Evolutionary conservation across 1,140 invertebrate genomes (phyloP).

Genomic region (Lepidurus couesii): DNA sequence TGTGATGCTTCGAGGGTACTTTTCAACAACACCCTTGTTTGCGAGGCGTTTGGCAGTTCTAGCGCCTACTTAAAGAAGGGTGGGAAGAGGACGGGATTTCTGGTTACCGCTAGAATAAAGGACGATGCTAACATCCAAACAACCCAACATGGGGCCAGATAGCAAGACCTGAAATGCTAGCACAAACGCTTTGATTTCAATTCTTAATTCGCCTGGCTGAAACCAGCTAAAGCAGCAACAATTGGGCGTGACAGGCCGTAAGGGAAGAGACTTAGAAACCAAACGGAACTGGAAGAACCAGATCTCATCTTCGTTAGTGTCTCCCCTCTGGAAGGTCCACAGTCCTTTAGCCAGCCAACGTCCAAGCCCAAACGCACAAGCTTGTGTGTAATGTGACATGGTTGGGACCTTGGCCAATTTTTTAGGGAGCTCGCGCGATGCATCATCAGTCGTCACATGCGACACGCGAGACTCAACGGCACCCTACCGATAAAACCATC

Average conservation of each 20-base stretch:
- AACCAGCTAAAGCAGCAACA: background rate
- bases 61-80: too few species aligned
- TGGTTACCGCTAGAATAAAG: background rate
- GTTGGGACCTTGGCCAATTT: background rate
- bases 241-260: background rate
- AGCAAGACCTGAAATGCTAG: background rate
- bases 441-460: background rate
- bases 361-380: too few species aligned
- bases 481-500: background rate
- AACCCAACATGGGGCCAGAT: background rate
- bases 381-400: background rate
- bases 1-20: too few species aligned
- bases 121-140: background rate
- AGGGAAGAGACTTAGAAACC: background rate
- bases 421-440: background rate
- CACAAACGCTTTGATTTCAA: background rate
- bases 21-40: too few species aligned
- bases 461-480: conserved; percentile 1
- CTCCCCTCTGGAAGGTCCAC: too few species aligned
- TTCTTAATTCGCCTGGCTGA: background rate
- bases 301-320: too few species aligned
- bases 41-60: too few species aligned
- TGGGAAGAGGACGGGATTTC: too few species aligned
- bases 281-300: background rate
- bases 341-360: too few species aligned